Evolutionary conservation across 2,113 vertebrate species (phyloP).

Genomic region (Synchiropus splendidus): DNA sequence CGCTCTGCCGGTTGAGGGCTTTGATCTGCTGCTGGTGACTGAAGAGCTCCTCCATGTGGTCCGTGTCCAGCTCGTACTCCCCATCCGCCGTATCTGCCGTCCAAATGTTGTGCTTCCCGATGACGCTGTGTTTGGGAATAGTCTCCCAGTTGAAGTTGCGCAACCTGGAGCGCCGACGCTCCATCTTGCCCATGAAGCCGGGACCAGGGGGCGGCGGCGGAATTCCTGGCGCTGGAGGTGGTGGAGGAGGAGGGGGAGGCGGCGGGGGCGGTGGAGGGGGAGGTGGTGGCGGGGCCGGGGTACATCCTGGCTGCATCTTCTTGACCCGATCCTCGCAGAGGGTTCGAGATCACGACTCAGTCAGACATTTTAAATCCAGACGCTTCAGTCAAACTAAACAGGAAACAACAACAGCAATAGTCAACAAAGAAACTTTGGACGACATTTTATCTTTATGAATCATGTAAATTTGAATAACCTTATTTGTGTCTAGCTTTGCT

Average conservation of each 20-base stretch:
- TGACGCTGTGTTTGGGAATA: constrained; percentile 65
- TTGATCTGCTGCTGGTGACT: constrained; percentile 46
- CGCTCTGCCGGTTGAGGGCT: constrained; percentile 33
- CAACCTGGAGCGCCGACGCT: constrained; percentile 51
- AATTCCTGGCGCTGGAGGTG: constrained; percentile 33
- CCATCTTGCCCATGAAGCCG: not conserved
- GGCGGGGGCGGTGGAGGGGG: constrained; percentile 11
- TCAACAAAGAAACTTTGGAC: no score
- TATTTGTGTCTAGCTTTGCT: no score
- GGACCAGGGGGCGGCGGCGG: constrained; percentile 21
- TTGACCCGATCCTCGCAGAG: constrained; percentile 15
- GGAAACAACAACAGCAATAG: no score
- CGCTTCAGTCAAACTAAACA: no score
- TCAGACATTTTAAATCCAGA: no score
- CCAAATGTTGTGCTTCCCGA: constrained; percentile 73
- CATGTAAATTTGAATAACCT: no score
- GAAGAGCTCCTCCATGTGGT: constrained; percentile 73
- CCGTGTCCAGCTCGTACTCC: constrained; percentile 66
- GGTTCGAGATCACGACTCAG: not conserved
- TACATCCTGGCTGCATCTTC: constrained; percentile 33
- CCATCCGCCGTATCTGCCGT: constrained; percentile 47
- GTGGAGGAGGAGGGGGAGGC: constrained; percentile 8
- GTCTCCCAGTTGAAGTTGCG: constrained; percentile 76
- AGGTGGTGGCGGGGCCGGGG: constrained; percentile 23
- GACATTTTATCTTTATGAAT: no score